Base-by-base conservation (phyloP, 37 sponge, comb jelly and placozoan genomes). In the Agelas oroides region DNA sequence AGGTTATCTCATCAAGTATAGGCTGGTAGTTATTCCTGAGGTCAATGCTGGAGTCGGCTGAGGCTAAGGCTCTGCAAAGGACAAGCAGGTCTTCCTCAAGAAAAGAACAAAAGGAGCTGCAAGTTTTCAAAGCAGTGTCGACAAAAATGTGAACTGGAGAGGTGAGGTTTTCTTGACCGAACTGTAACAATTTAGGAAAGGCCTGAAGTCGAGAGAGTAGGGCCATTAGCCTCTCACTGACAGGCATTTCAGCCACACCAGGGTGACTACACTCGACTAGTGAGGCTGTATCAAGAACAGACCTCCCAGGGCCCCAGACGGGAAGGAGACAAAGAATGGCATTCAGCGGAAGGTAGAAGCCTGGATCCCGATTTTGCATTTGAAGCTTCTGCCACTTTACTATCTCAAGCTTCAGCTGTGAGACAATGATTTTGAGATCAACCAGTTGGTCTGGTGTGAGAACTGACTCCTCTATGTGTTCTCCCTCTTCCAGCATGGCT, bases 281-380 rank as follows among this genome's bases (percentile, higher is more conserved):
- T 36, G 12, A 15, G 28, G 1, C 16, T 34, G 68, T 41, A 16
- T 46, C 37, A 37, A 2, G 24, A 69, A 18, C 27, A 15, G n/a
- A 53, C 3, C 40, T 46, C 6, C 12, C 70, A 14, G 65, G 20
- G 0, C 90, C 79, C 90, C 90, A 89, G 19, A 58, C 77, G 0
- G 90, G 90, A 24, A 89, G 65, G 15, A 89, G 90, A 55, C 78
- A 84, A 46, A 74, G 73, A 30, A 89, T 40, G 21, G 79, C 41
- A 23, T 89, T 69, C 25, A 89, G 74, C 19, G 84, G 79, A 19
- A 89, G 84, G 72, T 89, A 89, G 38, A 78, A 53, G 19, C 21
- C 5, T 20, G 84, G 84, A 39, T 89, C 83, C n/a, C 62, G 78
- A 56, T 83, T 71, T 46, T 83, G 53, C 17, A 21, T 37, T 33